Conservation (phyloP, 2,888 invertebrate genomes). For the Eurytoma californica region DNA sequence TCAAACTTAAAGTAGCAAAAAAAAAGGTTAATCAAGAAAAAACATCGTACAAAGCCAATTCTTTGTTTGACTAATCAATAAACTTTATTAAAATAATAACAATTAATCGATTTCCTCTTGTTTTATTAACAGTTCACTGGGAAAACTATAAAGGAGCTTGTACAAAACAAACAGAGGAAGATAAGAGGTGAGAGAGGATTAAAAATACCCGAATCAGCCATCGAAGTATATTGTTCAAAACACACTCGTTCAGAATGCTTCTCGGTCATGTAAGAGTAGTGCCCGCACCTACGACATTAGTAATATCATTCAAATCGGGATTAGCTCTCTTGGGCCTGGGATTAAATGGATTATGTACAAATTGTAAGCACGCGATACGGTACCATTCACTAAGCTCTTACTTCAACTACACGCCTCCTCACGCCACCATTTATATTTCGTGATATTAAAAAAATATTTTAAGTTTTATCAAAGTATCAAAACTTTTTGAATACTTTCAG, state of each 20-base stretch:
- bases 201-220: constrained; percentile 49
- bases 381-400: constrained; percentile 55
- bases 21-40: constrained; percentile 42
- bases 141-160: constrained; percentile 30
- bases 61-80: constrained; percentile 57
- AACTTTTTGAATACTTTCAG: no score
- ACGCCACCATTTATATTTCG: no score
- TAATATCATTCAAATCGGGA: constrained; percentile 64
- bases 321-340: constrained; percentile 47
- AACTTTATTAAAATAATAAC: constrained; percentile 69
- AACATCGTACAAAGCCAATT: constrained; percentile 34
- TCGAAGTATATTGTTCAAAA: constrained; percentile 43
- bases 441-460: no score
- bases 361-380: constrained; percentile 28
- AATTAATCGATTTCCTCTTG: constrained; percentile 48
- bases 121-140: constrained; percentile 43
- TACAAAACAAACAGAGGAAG: constrained; percentile 48
- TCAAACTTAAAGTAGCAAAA: constrained; percentile 20
- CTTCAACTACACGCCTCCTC: no score
- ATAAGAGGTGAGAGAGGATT: constrained; percentile 20
- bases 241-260: constrained; percentile 59
- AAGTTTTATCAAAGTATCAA: no score
- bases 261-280: constrained; percentile 64
- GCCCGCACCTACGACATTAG: constrained; percentile 71
- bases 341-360: constrained; percentile 41